Percentiles rank a stretch among this genome's conserved stretches.
These are phyloP conservation scores for Poecilia picta DNA, from an alignment of 2,797 vertebrate species.

Conservation along the genomic window DNA sequence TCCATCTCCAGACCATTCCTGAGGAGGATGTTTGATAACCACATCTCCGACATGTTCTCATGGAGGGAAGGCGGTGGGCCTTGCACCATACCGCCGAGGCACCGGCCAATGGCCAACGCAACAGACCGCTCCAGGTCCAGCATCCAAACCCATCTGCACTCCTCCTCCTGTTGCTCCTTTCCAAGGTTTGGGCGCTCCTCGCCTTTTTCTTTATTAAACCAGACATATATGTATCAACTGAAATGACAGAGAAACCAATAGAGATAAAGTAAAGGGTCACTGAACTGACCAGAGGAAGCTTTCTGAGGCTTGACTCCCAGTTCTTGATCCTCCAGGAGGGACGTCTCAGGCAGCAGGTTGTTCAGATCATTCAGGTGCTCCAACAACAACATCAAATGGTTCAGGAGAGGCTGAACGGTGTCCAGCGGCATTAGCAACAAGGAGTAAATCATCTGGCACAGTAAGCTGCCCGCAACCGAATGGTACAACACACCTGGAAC, in stretches of 20 bases:
- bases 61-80: conserved; percentile 76
- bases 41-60: conserved; percentile 80
- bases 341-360: conserved; percentile 80
- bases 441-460: conserved; percentile 85
- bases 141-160: conserved; percentile 82
- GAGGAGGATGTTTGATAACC: conserved; percentile 83
- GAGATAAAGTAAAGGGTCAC: not conserved
- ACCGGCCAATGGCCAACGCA: conserved; percentile 81
- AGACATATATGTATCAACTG: not conserved
- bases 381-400: conserved; percentile 79
- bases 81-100: conserved; percentile 84
- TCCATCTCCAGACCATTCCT: conserved; percentile 85
- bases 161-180: conserved; percentile 47
- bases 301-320: conserved; percentile 68
- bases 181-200: conserved; percentile 57
- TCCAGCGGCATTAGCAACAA: conserved; percentile 82
- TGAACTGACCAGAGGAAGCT: conserved; percentile 59
- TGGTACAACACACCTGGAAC: conserved; percentile 80
- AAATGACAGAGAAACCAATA: not conserved
- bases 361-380: conserved; percentile 83
- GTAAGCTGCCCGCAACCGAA: conserved; percentile 83
- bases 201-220: conserved; percentile 37
- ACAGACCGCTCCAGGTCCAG: conserved; percentile 84
- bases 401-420: conserved; percentile 80
- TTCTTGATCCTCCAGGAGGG: conserved; percentile 78